Conservation (phyloP, 1,140 invertebrate genomes). For the Drosophila bocki region DNA sequence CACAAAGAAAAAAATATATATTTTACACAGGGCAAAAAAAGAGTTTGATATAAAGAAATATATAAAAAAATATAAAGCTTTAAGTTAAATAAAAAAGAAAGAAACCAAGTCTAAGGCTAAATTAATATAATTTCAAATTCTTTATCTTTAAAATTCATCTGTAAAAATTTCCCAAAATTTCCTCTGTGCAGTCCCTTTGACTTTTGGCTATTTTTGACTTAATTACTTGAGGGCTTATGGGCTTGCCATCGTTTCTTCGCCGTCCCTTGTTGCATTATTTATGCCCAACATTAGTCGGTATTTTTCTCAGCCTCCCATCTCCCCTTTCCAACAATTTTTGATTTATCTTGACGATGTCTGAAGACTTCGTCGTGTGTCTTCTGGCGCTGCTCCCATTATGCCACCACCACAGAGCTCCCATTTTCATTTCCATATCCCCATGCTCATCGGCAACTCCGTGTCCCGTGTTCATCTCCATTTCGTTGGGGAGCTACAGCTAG, state of each 20-base stretch:
- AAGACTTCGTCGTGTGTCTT: conserved; percentile 22
- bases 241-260: conserved; percentile 5
- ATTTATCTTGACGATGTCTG: conserved; percentile 51
- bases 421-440: conserved; percentile 37
- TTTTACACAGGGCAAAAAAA: neutral
- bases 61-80: accelerated
- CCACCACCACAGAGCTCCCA: conserved; percentile 32
- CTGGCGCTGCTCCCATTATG: conserved; percentile 50
- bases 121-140: accelerated
- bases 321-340: conserved; percentile 41
- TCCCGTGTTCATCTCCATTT: conserved; percentile 59
- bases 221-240: conserved; percentile 70
- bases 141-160: neutral
- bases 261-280: conserved; percentile 41
- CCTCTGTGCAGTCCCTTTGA: conserved; percentile 15
- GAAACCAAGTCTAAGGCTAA: no score
- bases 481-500: conserved; percentile 62
- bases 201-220: conserved; percentile 69
- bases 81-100: no score
- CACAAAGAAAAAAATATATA: neutral
- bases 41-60: neutral
- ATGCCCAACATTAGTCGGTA: conserved; percentile 52
- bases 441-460: conserved; percentile 17
- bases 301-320: conserved; percentile 15
- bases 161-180: neutral